These are phyloP conservation scores for Chaetura pelagica DNA, from an alignment of 2,113 vertebrate genomes.

Conservation along the genomic window DNA sequence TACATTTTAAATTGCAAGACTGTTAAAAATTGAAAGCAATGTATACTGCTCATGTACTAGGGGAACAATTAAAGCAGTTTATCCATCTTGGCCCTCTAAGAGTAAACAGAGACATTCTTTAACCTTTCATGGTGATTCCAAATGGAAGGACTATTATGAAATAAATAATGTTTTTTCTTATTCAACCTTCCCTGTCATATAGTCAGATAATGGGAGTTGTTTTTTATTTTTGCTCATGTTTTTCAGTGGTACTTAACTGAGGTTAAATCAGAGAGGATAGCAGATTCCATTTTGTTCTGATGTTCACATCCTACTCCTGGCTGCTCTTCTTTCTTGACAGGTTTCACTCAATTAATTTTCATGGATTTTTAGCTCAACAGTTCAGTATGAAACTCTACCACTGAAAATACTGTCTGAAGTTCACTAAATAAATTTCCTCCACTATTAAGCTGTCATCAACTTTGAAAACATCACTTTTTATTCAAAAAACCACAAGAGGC, in stretches of 20 bases:
- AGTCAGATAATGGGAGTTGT: not conserved
- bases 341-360: constrained; percentile 13
- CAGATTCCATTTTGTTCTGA: not conserved
- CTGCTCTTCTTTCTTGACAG: constrained; percentile 11
- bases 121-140: not conserved
- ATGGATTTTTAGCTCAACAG: not conserved
- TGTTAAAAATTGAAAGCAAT: not conserved
- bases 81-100: not conserved
- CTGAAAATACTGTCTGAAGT: not conserved
- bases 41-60: not conserved
- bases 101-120: not conserved
- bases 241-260: not conserved
- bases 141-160: not conserved
- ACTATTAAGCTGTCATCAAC: constrained; percentile 28
- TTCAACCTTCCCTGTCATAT: not conserved
- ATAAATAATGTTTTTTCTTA: not conserved
- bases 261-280: constrained; percentile 2
- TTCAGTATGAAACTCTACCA: not conserved
- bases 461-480: not conserved
- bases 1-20: not conserved
- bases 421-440: constrained; percentile 18
- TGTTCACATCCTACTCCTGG: not conserved
- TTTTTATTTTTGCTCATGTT: not conserved
- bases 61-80: not conserved
- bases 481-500: not conserved